Percentiles rank a stretch among this genome's conserved stretches.
These are phyloP conservation scores for Apostichopus japonicus DNA, from an alignment of 35 echinoderm and acorn worm species.

Conservation along the genomic window DNA sequence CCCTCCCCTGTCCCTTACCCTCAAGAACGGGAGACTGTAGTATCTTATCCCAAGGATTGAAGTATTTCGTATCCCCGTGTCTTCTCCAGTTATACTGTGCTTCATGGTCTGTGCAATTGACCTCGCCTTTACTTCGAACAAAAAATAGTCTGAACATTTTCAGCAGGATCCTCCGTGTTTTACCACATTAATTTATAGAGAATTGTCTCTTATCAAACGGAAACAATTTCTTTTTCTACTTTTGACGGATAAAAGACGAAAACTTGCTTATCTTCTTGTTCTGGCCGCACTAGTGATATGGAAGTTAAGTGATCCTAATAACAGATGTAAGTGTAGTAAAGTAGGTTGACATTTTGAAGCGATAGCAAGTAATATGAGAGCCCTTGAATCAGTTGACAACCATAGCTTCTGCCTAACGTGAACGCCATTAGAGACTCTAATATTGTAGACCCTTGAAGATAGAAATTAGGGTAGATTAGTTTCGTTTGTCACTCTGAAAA, in stretches of 20 bases:
- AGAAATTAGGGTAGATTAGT: slow-evolving; percentile 19
- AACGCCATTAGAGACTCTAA: background rate
- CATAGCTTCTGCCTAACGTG: slow-evolving; percentile 12
- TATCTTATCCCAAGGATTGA: too few relatives aligned
- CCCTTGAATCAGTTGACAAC: background rate
- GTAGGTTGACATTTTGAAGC: background rate
- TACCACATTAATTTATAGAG: background rate
- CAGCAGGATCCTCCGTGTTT: too few relatives aligned
- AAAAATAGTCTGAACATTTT: too few relatives aligned
- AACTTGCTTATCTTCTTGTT: slow-evolving; percentile 1
- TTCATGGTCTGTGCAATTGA: too few relatives aligned
- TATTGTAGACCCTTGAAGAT: slow-evolving; percentile 2
- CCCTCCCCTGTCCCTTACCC: too few relatives aligned
- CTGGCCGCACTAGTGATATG: background rate
- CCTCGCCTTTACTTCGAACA: too few relatives aligned
- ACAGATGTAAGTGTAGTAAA: background rate
- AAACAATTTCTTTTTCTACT: background rate
- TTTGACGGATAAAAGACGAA: background rate
- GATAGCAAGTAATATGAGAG: slow-evolving; percentile 4
- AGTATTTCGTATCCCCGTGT: too few relatives aligned
- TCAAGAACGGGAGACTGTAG: too few relatives aligned
- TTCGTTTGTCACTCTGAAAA: slow-evolving; percentile 13
- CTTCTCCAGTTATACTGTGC: too few relatives aligned
- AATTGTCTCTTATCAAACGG: background rate
- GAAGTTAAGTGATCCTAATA: slow-evolving; percentile 19